These are phyloP conservation scores for Platycheirus albimanus DNA, from an alignment of 2,888 invertebrate species.

Conservation along the genomic window DNA sequence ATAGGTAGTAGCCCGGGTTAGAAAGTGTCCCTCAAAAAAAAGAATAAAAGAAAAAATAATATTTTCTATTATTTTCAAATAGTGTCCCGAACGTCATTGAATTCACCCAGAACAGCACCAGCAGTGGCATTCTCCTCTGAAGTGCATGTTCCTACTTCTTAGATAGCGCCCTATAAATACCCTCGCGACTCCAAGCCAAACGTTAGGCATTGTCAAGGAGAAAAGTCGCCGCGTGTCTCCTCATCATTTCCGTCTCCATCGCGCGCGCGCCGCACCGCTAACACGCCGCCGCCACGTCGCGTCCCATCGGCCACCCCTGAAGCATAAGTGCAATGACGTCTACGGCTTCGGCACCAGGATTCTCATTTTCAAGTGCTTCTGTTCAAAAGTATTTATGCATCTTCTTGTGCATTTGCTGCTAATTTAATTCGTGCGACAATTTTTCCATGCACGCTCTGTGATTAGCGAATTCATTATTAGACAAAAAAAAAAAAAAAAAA, in stretches of 20 bases:
- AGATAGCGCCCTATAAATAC: constrained; percentile 62
- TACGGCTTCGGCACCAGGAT: constrained; percentile 54
- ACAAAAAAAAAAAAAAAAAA: constrained; percentile 64
- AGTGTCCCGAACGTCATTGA: constrained; percentile 48
- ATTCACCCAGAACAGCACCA: not conserved
- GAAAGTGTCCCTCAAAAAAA: constrained; percentile 32
- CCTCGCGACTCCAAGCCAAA: constrained; percentile 34
- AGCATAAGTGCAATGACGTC: constrained; percentile 60
- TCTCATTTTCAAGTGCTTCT: constrained; percentile 50
- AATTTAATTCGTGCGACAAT: constrained; percentile 64
- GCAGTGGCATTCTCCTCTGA: constrained; percentile 47
- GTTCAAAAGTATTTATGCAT: constrained; percentile 42
- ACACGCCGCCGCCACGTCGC: too few species aligned
- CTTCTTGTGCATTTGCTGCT: constrained; percentile 59
- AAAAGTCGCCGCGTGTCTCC: constrained; percentile 44
- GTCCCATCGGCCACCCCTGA: not conserved
- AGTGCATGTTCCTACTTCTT: constrained; percentile 45
- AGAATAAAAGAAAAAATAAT: constrained; percentile 22
- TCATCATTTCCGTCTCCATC: constrained; percentile 43
- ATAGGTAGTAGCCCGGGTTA: constrained; percentile 34
- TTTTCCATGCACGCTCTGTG: constrained; percentile 63
- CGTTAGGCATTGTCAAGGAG: constrained; percentile 64
- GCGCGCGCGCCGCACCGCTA: not conserved
- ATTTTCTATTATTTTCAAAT: constrained; percentile 41
- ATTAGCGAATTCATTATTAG: constrained; percentile 71